phyloP scores from a whole-genome alignment of 2,888 invertebrate species.

The Hetaerina titia region DNA sequence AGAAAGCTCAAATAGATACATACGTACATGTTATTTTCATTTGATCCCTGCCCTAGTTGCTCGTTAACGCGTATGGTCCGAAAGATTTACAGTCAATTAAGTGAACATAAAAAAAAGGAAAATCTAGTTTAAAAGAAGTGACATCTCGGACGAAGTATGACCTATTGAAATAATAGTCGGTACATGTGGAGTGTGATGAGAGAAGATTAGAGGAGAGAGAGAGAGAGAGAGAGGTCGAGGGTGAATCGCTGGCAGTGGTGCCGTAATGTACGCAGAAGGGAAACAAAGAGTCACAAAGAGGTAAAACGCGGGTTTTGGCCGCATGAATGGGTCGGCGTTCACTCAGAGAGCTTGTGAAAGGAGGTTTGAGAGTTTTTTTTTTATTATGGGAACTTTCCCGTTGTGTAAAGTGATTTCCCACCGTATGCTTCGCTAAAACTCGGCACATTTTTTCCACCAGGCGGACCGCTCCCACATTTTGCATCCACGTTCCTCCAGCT shows the following conservation, averaged over 20 bases:
- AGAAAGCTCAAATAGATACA: too few relatives aligned
- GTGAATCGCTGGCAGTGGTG: too few relatives aligned
- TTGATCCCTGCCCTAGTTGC: too few relatives aligned
- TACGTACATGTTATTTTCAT: too few relatives aligned
- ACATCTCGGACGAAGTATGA: too few relatives aligned
- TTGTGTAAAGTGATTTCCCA: not conserved
- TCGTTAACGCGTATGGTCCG: too few relatives aligned
- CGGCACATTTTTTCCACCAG: not conserved
- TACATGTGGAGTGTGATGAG: too few relatives aligned
- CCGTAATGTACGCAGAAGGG: not conserved
- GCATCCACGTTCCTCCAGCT: not conserved
- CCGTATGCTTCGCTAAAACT: not conserved
- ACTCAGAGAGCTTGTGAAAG: not conserved
- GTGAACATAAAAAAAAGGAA: too few relatives aligned
- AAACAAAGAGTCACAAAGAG: constrained; percentile 2
- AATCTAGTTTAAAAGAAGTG: too few relatives aligned
- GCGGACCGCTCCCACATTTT: not conserved
- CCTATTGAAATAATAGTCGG: too few relatives aligned
- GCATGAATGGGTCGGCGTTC: not conserved
- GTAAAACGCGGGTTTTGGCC: not conserved
- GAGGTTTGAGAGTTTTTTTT: not conserved
- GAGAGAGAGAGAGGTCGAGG: not conserved
- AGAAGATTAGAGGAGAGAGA: too few relatives aligned
- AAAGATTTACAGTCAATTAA: too few relatives aligned
- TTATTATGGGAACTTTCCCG: not conserved